Evolutionary conservation across 2,797 vertebrate species (phyloP), one percentile per base, ranked within the genome.

Genomic region (Peromyscus melanophrys): DNA sequence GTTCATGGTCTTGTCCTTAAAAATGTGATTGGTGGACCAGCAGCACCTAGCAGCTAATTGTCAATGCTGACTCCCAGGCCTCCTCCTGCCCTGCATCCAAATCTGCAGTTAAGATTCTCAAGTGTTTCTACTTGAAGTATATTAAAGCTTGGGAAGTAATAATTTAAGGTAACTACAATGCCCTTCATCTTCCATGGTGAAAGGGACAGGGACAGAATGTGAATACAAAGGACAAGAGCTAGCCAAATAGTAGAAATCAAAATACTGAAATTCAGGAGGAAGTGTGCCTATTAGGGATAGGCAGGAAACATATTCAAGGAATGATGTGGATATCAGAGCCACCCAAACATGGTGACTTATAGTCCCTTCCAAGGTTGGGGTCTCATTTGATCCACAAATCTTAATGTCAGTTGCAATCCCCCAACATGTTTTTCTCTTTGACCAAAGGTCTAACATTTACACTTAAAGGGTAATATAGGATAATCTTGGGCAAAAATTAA

Each of bases 121-220:
- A 52, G 59, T 89, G 34, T 84, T 49, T 83, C 75, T 84, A 78
- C n/a, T 90, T n/a, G 86, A 55, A 49, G 16, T 10, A 84, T 55
- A 40, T 65, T 96, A 40, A 97, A 87, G n/a, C 76, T 94, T 95
- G n/a, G 59, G 37, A 90, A 84, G 19, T 67, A 55, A 57, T 87
- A 52, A 75, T 81, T 71, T 95, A 84, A 90, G 4, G 10, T 92
- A 80, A 91, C 11, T 76, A 57, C 67, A 65, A 67, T 31, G 52
- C 27, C 12, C 49, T 27, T 80, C 34, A 25, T 89, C 63, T 96
- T 88, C 73, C 88, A 96, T 59, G 93, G 49, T 89, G 49, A 89
- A 83, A 27, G 6, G 40, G 3, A 6, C 8, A 76, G 37, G 40
- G 4, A 4, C 8, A 76, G 37, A 3, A 31, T 77, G 7, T 96